A percentile compares a stretch with the other conserved stretches of the same genome.
Evolutionary conservation across 2,888 invertebrate genomes (phyloP).

Genomic region (Leucoma salicis): DNA sequence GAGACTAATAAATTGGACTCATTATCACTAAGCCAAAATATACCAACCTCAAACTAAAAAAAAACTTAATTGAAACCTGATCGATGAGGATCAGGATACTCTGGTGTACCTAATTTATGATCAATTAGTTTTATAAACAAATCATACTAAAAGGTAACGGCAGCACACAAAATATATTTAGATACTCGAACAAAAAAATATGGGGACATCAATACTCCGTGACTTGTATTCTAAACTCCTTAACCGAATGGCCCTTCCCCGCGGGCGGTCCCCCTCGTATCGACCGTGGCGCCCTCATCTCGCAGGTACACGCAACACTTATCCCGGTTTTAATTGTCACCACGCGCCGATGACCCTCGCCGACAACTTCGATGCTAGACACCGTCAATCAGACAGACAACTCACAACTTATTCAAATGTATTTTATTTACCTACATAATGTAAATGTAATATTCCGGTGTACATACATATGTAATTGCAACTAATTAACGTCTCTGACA

Average conservation of each 20-base stretch:
- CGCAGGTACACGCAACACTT: constrained; percentile 80
- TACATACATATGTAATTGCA: constrained; percentile 14
- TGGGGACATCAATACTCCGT: constrained; percentile 67
- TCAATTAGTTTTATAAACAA: too few species aligned
- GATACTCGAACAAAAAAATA: constrained; percentile 41
- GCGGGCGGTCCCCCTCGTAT: constrained; percentile 58
- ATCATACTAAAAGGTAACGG: too few species aligned
- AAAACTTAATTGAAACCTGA: too few species aligned
- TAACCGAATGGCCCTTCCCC: constrained; percentile 62
- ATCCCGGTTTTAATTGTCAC: constrained; percentile 81
- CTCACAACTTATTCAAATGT: constrained; percentile 42
- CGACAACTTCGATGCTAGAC: constrained; percentile 43
- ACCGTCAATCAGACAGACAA: constrained; percentile 42
- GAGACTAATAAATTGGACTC: too few species aligned
- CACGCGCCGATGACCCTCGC: constrained; percentile 74
- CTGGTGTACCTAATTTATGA: too few species aligned
- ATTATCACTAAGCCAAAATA: too few species aligned
- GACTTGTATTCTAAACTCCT: constrained; percentile 77
- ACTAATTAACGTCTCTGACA: constrained; percentile 18
- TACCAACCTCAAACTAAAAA: too few species aligned
- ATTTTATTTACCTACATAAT: constrained; percentile 15
- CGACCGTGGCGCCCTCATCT: constrained; percentile 79
- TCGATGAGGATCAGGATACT: too few species aligned
- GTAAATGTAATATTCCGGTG: constrained; percentile 23
- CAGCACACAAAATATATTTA: constrained; percentile 26